Evolutionary conservation across 2,797 vertebrate species (phyloP).

Genomic region (Philypnodon macrostomus): DNA sequence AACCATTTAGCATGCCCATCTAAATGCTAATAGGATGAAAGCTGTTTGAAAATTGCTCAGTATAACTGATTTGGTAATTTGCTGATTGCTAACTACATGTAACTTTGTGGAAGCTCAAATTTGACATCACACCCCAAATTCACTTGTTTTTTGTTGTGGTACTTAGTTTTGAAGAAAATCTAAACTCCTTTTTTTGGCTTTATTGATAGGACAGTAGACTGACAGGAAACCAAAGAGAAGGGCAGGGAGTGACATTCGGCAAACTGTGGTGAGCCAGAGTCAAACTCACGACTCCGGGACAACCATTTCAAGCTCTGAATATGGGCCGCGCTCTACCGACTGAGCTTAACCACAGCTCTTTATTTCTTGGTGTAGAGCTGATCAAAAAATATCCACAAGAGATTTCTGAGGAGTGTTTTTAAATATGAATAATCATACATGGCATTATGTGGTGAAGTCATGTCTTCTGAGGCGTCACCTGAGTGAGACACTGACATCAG

Average conservation of each 20-base stretch:
- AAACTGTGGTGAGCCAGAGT: no score
- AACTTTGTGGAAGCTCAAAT: constrained; percentile 56
- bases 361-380: no score
- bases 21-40: constrained; percentile 77
- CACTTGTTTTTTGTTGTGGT: constrained; percentile 20
- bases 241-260: no score
- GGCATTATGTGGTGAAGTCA: constrained; percentile 24
- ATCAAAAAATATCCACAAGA: constrained; percentile 7
- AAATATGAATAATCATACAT: constrained; percentile 18
- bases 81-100: constrained; percentile 67
- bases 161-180: constrained; percentile 14
- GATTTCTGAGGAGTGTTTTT: background rate
- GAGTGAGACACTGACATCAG: constrained; percentile 15
- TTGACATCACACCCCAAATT: constrained; percentile 34
- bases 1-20: constrained; percentile 70
- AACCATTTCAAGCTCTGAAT: no score
- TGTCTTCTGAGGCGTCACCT: constrained; percentile 16
- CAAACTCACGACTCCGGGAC: no score
- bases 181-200: background rate
- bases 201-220: no score
- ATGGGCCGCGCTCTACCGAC: no score
- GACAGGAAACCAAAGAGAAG: no score
- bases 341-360: no score
- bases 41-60: constrained; percentile 58
- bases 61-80: constrained; percentile 63